Evolutionary conservation across 2,113 vertebrate species (phyloP).

Genomic region (Onychostruthus taczanowskii): DNA sequence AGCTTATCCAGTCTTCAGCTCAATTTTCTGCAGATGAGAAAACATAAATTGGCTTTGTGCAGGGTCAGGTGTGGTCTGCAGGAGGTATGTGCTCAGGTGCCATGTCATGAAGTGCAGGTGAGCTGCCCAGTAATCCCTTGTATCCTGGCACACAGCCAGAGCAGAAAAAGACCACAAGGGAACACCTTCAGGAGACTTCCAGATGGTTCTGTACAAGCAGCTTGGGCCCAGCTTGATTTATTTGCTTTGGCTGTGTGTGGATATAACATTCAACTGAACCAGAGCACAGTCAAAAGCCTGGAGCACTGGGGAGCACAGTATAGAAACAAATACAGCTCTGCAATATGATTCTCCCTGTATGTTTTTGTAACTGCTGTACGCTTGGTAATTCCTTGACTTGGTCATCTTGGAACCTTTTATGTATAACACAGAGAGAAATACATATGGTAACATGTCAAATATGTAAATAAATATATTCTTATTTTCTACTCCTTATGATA

Average conservation of each 20-base stretch:
- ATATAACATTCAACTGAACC: neutral
- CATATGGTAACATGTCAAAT: neutral
- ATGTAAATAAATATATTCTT: neutral
- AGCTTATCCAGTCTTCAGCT: neutral
- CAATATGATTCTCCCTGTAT: neutral
- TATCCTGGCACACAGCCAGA: neutral
- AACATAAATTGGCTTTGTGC: neutral
- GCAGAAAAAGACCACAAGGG: neutral
- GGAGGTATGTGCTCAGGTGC: neutral
- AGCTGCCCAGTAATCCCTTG: neutral
- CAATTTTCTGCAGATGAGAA: neutral
- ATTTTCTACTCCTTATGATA: neutral
- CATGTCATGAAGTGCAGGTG: neutral
- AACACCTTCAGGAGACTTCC: neutral
- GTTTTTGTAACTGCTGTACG: neutral
- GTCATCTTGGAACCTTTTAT: neutral
- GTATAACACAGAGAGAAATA: neutral
- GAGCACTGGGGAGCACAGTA: neutral
- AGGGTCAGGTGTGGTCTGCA: neutral
- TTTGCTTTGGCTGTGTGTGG: conserved; percentile 30
- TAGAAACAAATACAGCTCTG: neutral
- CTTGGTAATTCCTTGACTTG: neutral
- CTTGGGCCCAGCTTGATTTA: conserved; percentile 22
- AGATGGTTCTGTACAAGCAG: neutral
- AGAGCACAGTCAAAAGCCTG: neutral